Base-by-base conservation (phyloP, 2,113 vertebrate species). In the Aegithalos caudatus region DNA sequence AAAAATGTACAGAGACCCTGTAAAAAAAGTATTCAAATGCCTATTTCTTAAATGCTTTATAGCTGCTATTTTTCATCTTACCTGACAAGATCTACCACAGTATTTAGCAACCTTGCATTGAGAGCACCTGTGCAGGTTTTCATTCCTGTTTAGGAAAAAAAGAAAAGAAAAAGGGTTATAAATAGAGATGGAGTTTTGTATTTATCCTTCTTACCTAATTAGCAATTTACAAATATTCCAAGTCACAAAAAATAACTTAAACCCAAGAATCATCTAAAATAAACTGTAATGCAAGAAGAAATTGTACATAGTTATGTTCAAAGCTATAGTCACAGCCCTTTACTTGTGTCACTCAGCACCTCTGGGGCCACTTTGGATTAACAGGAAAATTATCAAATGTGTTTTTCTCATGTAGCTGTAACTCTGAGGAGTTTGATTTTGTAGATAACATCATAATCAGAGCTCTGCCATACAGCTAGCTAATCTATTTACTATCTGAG, bases 21-120 rank as follows among this genome's bases (percentile, higher is more conserved):
- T 66, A 76, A 53, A n/a, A 66, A 37, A 73, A 93, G 8, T 70
- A 29, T 14, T 61, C 37, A 83, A 72, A 85, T 38, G 21, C 7
- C 21, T 62, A 7, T n/a, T 70, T 60, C 48, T 21, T 81, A 13
- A 53, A 18, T 4, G 22, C 19, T 54, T 48, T 25, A 79, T 3
- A 90, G 76, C 3, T 88, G 48, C 50, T 83, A 67, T 81, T 76
- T 78, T 93, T 88, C 33, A 79, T 57, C 92, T 95, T 98, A 99
- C 99, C 99, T 99, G 99, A 94, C 99, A 99, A 40, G 97, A 95
- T 56, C 78, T 94, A 86, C 98, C 97, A 92, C 99, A 99, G 97
- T 99, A 99, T 84, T 97, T 99, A 86, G 99, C 98, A 80, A 97
- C 96, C 95, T 98, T 99, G 97, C 99, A 99, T 42, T 98, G 98